Base-by-base conservation (phyloP, 2,113 vertebrate species). In the Phyllopteryx taeniolatus region DNA sequence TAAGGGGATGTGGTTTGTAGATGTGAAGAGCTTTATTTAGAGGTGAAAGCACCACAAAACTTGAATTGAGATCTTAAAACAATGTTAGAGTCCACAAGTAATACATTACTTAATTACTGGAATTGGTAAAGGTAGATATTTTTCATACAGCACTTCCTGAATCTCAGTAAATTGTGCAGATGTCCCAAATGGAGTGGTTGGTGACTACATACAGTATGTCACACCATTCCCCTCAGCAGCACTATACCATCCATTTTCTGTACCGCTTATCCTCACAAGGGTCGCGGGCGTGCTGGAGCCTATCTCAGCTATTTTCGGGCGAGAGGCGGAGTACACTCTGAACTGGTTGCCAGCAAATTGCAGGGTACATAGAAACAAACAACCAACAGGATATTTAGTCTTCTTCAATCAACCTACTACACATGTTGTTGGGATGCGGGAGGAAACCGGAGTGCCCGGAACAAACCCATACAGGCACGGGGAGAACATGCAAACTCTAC, bases 1-100 rank as follows among this genome's bases (percentile, higher is more conserved):
- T 98, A 86, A 96, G 96, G 84, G 5, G 3, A 56, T 71, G 31
- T 76, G 27, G 33, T 19, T 22, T 73, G 12, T 14, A 31, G n/a
- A 14, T 70, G 7, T 42, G 61, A 17, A 67, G 14, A 65, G n/a
- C 20, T 65, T 61, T 61, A 35, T 35, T 62, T 19, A 35, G 49
- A 53, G 49, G 19, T 7, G 49, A 53, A 53, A 19, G 19, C 49
- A 53, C 5, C 17, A 2, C 17, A 39, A 17, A 7, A 39, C 14
- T 14, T 61, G 8, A 61, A 35, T 10, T 31, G 17, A 3, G 17
- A 35, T 9, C 59, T 61, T 17, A 39, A 13, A 39, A 35, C 59
- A 35, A 17, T 60, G 57, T 33, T 39, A 35, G 14, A 4, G 17
- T 35, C 15, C 60, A 35, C 35, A 31, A 53, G 19, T 53, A 8